Evolutionary conservation across 2,113 vertebrate genomes (phyloP).

Genomic region (Microcebus lehilahytsara): DNA sequence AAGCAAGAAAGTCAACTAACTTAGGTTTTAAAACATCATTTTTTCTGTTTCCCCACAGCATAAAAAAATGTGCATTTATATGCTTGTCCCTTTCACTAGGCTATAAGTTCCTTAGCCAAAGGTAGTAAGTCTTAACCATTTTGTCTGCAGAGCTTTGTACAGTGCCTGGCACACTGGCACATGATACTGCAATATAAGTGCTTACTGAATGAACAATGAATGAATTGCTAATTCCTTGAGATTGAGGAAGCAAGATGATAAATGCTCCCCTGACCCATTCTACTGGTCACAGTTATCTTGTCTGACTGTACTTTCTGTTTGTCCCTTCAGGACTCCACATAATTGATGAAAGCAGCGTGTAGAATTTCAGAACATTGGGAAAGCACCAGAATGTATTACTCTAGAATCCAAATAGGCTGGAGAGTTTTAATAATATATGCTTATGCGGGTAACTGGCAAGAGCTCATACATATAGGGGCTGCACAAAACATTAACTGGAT

Average conservation of each 20-base stretch:
- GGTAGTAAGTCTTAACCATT: background rate
- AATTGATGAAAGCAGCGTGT: background rate
- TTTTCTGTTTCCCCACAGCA: background rate
- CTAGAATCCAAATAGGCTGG: background rate
- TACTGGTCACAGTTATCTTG: background rate
- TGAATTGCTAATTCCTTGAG: background rate
- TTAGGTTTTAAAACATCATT: slow-evolving; percentile 6
- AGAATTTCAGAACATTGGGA: background rate
- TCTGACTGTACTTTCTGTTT: background rate
- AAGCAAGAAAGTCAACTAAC: background rate
- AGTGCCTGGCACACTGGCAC: background rate
- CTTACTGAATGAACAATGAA: background rate
- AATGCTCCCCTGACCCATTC: background rate
- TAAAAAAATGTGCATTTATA: background rate
- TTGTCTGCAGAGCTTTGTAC: background rate
- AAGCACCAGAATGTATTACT: background rate
- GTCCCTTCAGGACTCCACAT: background rate
- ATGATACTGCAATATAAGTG: background rate
- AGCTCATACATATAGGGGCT: background rate
- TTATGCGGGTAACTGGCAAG: background rate
- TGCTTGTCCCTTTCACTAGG: background rate
- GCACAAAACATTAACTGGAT: background rate
- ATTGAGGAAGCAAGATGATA: background rate
- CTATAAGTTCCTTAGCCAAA: background rate
- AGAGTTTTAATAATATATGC: background rate